These are phyloP conservation scores for Copidosoma floridanum DNA, from an alignment of 1,140 invertebrate species.

Conservation along the genomic window DNA sequence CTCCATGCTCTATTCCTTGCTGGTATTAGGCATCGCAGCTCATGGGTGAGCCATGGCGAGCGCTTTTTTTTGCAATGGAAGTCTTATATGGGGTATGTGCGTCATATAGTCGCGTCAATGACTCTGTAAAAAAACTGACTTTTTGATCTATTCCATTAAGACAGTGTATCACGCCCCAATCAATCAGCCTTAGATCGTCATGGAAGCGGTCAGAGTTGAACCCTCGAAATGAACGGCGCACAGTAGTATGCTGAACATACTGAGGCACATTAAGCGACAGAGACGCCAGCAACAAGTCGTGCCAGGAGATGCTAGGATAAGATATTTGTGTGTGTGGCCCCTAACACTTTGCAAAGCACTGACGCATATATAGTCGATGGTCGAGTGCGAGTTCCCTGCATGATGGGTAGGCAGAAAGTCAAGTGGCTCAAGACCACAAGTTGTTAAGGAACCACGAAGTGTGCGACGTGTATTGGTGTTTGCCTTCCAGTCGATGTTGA, in stretches of 20 bases:
- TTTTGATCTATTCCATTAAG: not conserved
- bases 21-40: not conserved
- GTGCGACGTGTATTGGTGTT: too few species aligned
- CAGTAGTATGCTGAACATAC: not conserved
- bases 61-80: not conserved
- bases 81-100: not conserved
- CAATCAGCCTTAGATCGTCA: not conserved
- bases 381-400: too few species aligned
- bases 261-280: not conserved
- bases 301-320: not conserved
- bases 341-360: conserved; percentile 1
- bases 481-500: too few species aligned
- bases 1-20: not conserved
- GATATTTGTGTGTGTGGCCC: not conserved
- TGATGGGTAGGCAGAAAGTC: too few species aligned
- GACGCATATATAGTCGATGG: too few species aligned
- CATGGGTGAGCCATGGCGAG: not conserved
- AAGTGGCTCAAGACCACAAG: too few species aligned
- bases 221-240: not conserved
- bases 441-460: too few species aligned
- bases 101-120: not conserved
- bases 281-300: not conserved
- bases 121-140: not conserved
- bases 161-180: not conserved
- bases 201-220: not conserved